phyloP scores from a whole-genome alignment of 2,888 invertebrate species.

The Cenopis cana region DNA sequence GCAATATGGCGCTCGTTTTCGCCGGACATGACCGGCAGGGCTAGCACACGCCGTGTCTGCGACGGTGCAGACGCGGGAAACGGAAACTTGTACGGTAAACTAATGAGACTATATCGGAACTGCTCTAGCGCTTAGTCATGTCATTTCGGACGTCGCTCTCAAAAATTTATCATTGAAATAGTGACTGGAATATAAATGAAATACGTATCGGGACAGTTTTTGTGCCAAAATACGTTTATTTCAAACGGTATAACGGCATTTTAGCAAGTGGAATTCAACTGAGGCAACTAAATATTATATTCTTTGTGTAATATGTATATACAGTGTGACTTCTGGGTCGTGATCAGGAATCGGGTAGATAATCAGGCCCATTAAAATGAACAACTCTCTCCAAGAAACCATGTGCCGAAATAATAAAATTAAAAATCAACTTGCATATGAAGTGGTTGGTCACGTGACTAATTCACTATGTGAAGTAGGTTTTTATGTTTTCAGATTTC shows the following conservation, averaged over 20 bases:
- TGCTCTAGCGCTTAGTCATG: not conserved
- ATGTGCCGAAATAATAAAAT: no score
- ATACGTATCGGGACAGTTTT: not conserved
- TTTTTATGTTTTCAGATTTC: no score
- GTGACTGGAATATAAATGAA: no score
- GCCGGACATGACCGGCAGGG: constrained; percentile 47
- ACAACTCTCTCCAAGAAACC: no score
- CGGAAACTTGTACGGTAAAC: constrained; percentile 29
- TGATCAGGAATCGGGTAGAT: no score
- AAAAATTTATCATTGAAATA: no score
- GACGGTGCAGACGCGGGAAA: constrained; percentile 28
- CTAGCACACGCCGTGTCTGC: constrained; percentile 22
- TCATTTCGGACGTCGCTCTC: no score
- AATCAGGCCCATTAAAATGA: no score
- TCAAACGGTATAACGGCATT: not conserved
- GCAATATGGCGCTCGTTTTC: constrained; percentile 69
- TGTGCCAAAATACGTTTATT: not conserved
- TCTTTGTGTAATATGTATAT: not conserved
- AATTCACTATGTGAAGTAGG: no score
- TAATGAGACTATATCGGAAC: not conserved
- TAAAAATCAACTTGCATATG: no score
- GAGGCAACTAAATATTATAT: not conserved
- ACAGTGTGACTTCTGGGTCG: no score
- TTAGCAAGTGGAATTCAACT: not conserved
- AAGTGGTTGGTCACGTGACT: no score